These are phyloP conservation scores for Thereuonema tuberculata DNA, from an alignment of 1,140 invertebrate species.

Conservation along the genomic window DNA sequence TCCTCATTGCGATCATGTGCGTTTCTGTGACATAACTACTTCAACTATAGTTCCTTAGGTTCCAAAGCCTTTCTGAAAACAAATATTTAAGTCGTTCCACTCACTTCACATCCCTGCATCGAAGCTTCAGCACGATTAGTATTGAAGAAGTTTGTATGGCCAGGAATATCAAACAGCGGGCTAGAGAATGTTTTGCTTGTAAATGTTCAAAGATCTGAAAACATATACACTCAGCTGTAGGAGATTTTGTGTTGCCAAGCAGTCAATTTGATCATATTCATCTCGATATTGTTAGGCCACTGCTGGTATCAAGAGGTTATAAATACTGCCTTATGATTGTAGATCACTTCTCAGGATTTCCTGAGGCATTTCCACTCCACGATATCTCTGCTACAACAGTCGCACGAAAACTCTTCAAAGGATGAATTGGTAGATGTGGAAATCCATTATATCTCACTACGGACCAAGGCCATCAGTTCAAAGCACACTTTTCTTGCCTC, in stretches of 20 bases:
- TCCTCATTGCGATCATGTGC: no score
- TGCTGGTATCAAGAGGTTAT: background rate
- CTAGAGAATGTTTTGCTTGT: background rate
- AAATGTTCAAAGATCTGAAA: background rate
- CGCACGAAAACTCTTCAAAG: conserved; percentile 19
- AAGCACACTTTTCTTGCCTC: conserved; percentile 16
- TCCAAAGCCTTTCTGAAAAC: no score
- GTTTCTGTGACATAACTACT: no score
- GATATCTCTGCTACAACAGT: conserved; percentile 9
- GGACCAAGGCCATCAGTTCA: conserved; percentile 31
- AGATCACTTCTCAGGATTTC: conserved; percentile 21
- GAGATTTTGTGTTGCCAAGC: background rate
- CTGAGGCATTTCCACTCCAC: conserved; percentile 20
- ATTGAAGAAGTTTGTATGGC: no score
- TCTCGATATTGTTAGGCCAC: background rate
- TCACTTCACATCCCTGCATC: no score
- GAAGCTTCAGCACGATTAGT: no score
- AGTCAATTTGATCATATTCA: background rate
- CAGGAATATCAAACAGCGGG: background rate
- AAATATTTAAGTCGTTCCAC: no score
- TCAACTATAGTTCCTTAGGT: no score
- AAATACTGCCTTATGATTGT: background rate
- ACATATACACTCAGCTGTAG: background rate
- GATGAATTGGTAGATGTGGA: conserved; percentile 30
- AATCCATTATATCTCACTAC: conserved; percentile 25